These are phyloP conservation scores for Tonatia bakeri DNA, from an alignment of 2,113 vertebrate species.

Conservation along the genomic window DNA sequence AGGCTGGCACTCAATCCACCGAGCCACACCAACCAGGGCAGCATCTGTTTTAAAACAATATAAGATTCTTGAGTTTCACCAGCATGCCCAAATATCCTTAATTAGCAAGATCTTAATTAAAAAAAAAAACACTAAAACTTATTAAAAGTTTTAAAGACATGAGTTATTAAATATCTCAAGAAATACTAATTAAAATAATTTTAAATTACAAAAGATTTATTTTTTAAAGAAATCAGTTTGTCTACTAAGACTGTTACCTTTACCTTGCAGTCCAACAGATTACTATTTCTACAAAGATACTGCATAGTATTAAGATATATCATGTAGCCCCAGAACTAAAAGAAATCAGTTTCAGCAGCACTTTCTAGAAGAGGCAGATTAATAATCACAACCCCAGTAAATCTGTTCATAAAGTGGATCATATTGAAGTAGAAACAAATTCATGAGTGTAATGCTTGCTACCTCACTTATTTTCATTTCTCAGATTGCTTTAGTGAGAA, in stretches of 20 bases:
- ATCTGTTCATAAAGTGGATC: conserved; percentile 65
- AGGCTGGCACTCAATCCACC: too few relatives aligned
- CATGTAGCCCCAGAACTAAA: conserved; percentile 79
- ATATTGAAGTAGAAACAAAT: conserved; percentile 76
- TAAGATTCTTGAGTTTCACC: conserved; percentile 24
- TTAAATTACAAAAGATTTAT: conserved; percentile 4
- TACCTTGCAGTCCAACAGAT: conserved; percentile 73
- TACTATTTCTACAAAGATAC: conserved; percentile 72
- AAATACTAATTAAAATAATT: conserved; percentile 45
- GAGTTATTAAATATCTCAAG: conserved; percentile 25
- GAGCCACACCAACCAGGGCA: too few relatives aligned
- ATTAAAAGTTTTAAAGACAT: conserved; percentile 48
- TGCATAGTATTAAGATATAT: conserved; percentile 75
- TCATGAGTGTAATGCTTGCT: conserved; percentile 76
- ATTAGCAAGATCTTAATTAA: conserved; percentile 38
- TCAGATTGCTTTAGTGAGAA: conserved; percentile 69
- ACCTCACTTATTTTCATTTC: conserved; percentile 75
- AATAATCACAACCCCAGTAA: conserved; percentile 72
- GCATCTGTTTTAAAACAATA: conserved; percentile 15
- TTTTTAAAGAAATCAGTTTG: conserved; percentile 35
- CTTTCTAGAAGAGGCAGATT: conserved; percentile 71
- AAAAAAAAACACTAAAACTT: neutral
- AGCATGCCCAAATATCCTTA: conserved; percentile 35
- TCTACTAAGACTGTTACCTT: conserved; percentile 65
- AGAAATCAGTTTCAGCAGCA: conserved; percentile 74